A percentile compares a stretch with the other conserved stretches of the same genome.
Conservation (phyloP, 2,797 vertebrate species). For the Onychomys torridus region DNA sequence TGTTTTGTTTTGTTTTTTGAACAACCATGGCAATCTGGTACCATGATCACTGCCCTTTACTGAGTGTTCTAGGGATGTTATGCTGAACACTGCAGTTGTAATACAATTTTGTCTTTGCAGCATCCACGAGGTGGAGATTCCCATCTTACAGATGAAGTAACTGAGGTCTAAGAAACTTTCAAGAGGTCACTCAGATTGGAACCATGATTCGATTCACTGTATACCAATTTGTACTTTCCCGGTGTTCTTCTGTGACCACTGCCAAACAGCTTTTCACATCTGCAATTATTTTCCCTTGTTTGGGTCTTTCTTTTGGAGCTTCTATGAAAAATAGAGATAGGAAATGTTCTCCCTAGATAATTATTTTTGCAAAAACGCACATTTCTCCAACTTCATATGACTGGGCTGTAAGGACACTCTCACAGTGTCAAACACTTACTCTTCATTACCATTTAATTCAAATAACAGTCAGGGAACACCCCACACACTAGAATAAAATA, state of each 20-base stretch:
- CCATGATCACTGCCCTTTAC: not conserved
- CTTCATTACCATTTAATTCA: not conserved
- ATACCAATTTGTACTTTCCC: not conserved
- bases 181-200: not conserved
- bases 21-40: not conserved
- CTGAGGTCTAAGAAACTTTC: not conserved
- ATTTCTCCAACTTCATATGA: not conserved
- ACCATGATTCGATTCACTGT: not conserved
- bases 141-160: not conserved
- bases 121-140: not conserved
- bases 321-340: not conserved
- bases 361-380: not conserved
- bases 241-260: not conserved
- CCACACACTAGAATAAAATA: not conserved
- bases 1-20: not conserved
- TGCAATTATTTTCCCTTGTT: not conserved
- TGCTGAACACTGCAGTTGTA: not conserved
- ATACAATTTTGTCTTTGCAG: not conserved
- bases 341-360: not conserved
- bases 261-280: not conserved
- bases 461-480: not conserved
- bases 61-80: not conserved
- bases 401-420: not conserved
- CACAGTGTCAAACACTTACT: too few relatives aligned
- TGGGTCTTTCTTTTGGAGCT: not conserved